These are phyloP conservation scores for Pangasianodon gigas DNA, from an alignment of 2,113 vertebrate genomes.

Conservation along the genomic window DNA sequence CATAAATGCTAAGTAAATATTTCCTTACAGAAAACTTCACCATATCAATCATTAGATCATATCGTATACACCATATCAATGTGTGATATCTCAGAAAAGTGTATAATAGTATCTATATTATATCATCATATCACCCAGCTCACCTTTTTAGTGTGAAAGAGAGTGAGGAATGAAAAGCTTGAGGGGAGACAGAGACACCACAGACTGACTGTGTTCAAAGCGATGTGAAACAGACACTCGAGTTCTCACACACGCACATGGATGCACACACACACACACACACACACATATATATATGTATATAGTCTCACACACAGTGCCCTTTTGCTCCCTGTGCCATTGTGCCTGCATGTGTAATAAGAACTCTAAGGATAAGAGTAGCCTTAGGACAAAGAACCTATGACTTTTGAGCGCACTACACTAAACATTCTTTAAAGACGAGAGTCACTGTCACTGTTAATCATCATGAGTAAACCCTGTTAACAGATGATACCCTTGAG, in stretches of 20 bases:
- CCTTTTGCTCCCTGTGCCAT: neutral
- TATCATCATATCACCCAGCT: neutral
- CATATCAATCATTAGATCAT: neutral
- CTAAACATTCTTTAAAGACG: constrained; percentile 35
- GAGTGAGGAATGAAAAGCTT: neutral
- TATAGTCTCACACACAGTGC: neutral
- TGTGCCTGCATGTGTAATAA: neutral
- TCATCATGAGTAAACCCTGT: constrained; percentile 27
- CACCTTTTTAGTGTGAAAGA: neutral
- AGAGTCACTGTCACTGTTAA: constrained; percentile 5
- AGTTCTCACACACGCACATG: neutral
- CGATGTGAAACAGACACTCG: constrained; percentile 2
- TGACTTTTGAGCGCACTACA: neutral
- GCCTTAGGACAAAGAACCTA: constrained; percentile 5
- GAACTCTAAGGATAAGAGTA: constrained; percentile 24
- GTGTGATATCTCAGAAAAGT: neutral
- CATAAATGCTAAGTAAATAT: neutral
- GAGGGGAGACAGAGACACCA: constrained; percentile 27
- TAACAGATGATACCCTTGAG: constrained; percentile 24
- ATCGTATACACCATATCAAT: neutral
- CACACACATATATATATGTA: neutral
- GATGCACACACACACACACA: neutral
- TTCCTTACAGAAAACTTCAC: neutral
- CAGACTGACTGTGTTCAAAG: constrained; percentile 27
- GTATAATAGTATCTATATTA: neutral